phyloP scores from a whole-genome alignment of 2,888 invertebrate species.

The Aleiodes testaceus region DNA sequence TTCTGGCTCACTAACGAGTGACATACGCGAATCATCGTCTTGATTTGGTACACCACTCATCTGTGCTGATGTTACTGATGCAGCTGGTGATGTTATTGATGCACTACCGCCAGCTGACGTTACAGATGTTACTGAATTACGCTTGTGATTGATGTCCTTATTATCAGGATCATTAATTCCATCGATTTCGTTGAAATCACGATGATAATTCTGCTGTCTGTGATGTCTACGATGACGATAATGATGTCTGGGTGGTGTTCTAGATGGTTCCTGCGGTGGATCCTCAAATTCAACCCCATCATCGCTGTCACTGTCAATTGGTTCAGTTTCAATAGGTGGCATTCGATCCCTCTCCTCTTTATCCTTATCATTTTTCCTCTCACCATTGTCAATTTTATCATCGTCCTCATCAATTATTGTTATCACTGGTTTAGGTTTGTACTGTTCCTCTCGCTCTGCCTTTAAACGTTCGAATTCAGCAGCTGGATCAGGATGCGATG shows the following conservation, averaged over 20 bases:
- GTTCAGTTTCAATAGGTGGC: conserved; percentile 81
- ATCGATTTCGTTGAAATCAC: conserved; percentile 65
- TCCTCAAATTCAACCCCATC: conserved; percentile 70
- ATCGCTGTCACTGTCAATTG: conserved; percentile 81
- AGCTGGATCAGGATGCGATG: conserved; percentile 79
- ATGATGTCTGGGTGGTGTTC: conserved; percentile 69
- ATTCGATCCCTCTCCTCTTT: conserved; percentile 67
- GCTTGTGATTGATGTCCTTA: conserved; percentile 54
- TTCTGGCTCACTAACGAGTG: conserved; percentile 69
- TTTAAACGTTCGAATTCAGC: conserved; percentile 81
- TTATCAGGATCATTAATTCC: conserved; percentile 56
- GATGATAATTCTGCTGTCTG: conserved; percentile 70
- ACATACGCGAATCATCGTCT: conserved; percentile 71
- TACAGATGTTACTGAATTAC: conserved; percentile 61
- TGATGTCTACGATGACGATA: conserved; percentile 71
- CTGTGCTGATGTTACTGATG: conserved; percentile 61
- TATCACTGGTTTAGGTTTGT: conserved; percentile 87
- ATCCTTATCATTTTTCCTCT: conserved; percentile 61
- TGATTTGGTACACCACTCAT: conserved; percentile 18
- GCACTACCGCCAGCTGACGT: conserved; percentile 7
- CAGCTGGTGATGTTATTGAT: conserved; percentile 58
- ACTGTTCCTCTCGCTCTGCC: conserved; percentile 86
- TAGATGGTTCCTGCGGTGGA: conserved; percentile 61
- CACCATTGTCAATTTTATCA: conserved; percentile 61
- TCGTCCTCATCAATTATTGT: conserved; percentile 73